A percentile compares a stretch with the other conserved stretches of the same genome.
These are phyloP conservation scores for Halocynthia aurantium DNA, from an alignment of 23 tunicate genomes.

Conservation along the genomic window DNA sequence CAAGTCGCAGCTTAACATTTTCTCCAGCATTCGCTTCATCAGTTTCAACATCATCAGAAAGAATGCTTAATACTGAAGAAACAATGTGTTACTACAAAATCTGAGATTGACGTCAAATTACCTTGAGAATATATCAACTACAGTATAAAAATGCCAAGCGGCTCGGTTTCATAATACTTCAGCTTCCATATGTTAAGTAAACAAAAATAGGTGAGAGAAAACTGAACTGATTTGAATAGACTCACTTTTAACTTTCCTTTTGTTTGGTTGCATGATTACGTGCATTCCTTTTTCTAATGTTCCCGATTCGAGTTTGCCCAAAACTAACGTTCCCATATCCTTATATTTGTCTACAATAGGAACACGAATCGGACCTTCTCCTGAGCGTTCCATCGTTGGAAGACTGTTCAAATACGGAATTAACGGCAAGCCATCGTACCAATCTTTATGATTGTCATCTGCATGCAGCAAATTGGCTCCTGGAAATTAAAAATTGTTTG, in stretches of 20 bases:
- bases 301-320: conserved; percentile 97
- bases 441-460: conserved; percentile 73
- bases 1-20: conserved; percentile 77
- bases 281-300: conserved; percentile 63
- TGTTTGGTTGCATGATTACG: conserved; percentile 80
- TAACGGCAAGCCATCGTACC: conserved; percentile 92
- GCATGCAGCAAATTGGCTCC: conserved; percentile 79
- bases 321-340: conserved; percentile 95
- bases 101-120: too few species aligned
- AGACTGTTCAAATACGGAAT: conserved; percentile 88
- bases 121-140: too few species aligned
- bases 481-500: neutral
- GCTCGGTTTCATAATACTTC: neutral
- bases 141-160: too few species aligned
- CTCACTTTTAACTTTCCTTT: conserved; percentile 82
- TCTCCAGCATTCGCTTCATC: conserved; percentile 88
- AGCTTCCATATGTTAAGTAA: neutral
- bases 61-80: conserved; percentile 59
- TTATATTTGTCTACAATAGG: conserved; percentile 96
- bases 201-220: neutral
- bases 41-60: conserved; percentile 85
- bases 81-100: neutral
- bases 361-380: conserved; percentile 85
- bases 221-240: neutral
- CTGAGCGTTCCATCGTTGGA: conserved; percentile 67